Conservation (phyloP, 2,797 vertebrate species). For the Acanthopagrus latus region DNA sequence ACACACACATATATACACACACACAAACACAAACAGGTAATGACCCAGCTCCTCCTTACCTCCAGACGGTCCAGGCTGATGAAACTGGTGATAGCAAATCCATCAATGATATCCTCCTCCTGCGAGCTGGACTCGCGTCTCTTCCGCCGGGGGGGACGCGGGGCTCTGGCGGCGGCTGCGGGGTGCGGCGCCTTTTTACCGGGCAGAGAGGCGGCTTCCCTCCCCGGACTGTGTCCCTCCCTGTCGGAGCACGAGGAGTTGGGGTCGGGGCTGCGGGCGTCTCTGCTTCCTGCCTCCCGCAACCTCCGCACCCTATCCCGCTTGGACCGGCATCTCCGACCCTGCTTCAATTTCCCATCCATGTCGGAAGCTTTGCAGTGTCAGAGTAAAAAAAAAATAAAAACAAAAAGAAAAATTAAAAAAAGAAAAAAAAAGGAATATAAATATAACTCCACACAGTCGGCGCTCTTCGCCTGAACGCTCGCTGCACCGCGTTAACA, state of each 20-base stretch:
- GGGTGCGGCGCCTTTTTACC: conserved; percentile 84
- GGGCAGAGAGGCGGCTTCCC: conserved; percentile 88
- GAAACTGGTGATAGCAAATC: conserved; percentile 96
- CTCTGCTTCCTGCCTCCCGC: conserved; percentile 88
- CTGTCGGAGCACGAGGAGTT: conserved; percentile 92
- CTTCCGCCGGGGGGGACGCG: conserved; percentile 90
- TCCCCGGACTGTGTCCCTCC: conserved; percentile 89
- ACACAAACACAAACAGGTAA: conserved; percentile 49
- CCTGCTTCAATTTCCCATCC: conserved; percentile 94
- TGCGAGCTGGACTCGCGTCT: conserved; percentile 95
- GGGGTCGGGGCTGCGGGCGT: conserved; percentile 89
- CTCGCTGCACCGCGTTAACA: conserved; percentile 58
- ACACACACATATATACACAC: conserved; percentile 27
- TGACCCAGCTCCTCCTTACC: conserved; percentile 83
- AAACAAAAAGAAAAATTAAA: background rate
- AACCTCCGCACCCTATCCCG: conserved; percentile 91
- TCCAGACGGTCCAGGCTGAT: conserved; percentile 94
- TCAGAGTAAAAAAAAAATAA: conserved; percentile 26
- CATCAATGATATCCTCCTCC: conserved; percentile 98
- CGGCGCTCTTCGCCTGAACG: conserved; percentile 53
- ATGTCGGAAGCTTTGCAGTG: conserved; percentile 81
- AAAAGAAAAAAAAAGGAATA: conserved; percentile 4
- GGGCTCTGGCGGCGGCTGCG: conserved; percentile 85
- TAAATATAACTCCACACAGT: conserved; percentile 73
- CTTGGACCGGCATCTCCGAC: conserved; percentile 92